A percentile compares a stretch with the other conserved stretches of the same genome.
phyloP scores from a whole-genome alignment of 2,113 vertebrate species.

The Passer domesticus region DNA sequence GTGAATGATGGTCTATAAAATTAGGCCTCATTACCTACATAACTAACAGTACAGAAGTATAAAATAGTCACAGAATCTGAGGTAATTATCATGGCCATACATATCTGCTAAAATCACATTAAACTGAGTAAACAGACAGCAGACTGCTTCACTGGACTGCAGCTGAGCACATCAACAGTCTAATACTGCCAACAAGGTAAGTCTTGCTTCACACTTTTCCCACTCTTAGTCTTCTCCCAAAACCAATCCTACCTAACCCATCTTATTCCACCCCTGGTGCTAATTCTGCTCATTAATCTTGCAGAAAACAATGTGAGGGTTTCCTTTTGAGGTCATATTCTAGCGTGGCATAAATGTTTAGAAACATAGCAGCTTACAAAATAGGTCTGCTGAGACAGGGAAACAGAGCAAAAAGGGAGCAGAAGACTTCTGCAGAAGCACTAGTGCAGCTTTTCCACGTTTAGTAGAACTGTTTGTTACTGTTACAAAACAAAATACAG shows the following conservation, averaged over 20 bases:
- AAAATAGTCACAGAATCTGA: not conserved
- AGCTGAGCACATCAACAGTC: not conserved
- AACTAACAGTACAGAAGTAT: not conserved
- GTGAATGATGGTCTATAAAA: not conserved
- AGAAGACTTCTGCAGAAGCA: not conserved
- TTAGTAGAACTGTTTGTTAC: not conserved
- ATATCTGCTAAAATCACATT: not conserved
- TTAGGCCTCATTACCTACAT: not conserved
- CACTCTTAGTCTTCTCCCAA: not conserved
- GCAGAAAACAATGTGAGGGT: accelerated
- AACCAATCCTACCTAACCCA: not conserved
- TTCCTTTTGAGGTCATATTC: not conserved
- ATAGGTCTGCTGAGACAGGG: not conserved
- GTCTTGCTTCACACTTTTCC: not conserved
- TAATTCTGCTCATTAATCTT: not conserved
- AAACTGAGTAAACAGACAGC: not conserved
- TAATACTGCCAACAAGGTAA: not conserved
- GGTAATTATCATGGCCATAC: not conserved
- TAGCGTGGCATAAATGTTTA: not conserved
- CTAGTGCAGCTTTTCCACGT: not conserved
- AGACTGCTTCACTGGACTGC: not conserved
- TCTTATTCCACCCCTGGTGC: not conserved
- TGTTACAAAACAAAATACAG: not conserved
- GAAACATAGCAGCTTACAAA: not conserved
- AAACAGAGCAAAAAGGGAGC: accelerated